These are phyloP conservation scores for Centroberyx gerrardi DNA, from an alignment of 2,797 vertebrate species.

Conservation along the genomic window DNA sequence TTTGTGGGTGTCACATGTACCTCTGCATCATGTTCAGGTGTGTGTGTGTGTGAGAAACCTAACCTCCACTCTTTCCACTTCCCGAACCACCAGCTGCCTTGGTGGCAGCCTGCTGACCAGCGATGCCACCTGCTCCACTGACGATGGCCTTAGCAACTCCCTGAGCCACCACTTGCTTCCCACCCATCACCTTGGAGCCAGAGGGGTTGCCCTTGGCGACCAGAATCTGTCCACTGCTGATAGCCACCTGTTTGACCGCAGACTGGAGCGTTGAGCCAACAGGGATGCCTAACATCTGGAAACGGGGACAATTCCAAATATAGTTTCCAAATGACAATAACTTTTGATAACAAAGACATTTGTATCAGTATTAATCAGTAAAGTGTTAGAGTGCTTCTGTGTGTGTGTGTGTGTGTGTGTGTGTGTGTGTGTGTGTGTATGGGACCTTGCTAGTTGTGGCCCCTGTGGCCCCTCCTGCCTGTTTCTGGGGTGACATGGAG, in stretches of 20 bases:
- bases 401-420: constrained; percentile 5
- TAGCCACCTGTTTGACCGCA: constrained; percentile 95
- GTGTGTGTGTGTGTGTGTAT: constrained; percentile 7
- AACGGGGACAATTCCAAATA: constrained; percentile 3
- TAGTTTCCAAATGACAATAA: not conserved
- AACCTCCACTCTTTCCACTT: constrained; percentile 92
- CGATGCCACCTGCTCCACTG: constrained; percentile 89
- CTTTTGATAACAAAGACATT: not conserved
- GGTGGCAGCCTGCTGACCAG: constrained; percentile 90
- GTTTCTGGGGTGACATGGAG: constrained; percentile 95
- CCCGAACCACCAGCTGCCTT: constrained; percentile 89
- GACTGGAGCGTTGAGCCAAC: constrained; percentile 93
- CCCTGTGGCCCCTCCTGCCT: constrained; percentile 80
- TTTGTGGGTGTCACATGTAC: not conserved
- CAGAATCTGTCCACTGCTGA: constrained; percentile 96
- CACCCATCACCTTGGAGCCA: constrained; percentile 91
- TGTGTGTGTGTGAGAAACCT: constrained; percentile 83
- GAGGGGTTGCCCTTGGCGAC: constrained; percentile 94
- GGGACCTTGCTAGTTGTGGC: constrained; percentile 90
- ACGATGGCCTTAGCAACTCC: constrained; percentile 98
- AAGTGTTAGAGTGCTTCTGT: not conserved
- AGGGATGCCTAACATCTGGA: constrained; percentile 94
- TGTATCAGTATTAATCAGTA: not conserved
- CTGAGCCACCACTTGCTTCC: constrained; percentile 97
- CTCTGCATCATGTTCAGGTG: not conserved